Conservation (phyloP, 2,888 invertebrate genomes). For the Ophion ellenae region DNA sequence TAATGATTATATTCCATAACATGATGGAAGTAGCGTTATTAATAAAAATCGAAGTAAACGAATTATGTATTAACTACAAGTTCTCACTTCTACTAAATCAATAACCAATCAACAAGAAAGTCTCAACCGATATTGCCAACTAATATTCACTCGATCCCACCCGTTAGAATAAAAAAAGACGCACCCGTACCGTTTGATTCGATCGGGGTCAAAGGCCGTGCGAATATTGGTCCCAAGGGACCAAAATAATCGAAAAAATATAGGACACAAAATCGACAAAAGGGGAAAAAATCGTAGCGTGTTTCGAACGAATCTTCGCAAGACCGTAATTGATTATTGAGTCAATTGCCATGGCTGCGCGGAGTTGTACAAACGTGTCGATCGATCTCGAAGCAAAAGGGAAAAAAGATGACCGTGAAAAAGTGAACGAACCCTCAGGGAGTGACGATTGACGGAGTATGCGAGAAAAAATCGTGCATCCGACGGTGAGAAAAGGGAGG, state of each 20-base stretch:
- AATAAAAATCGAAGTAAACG: too few species aligned
- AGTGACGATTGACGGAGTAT: neutral
- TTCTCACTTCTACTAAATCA: neutral
- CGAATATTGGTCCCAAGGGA: neutral
- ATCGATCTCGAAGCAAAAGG: neutral
- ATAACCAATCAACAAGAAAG: too few species aligned
- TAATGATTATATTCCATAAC: too few species aligned
- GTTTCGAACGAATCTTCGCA: neutral
- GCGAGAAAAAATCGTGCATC: neutral
- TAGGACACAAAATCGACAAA: neutral
- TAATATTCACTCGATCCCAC: neutral
- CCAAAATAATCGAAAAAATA: neutral
- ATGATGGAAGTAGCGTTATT: too few species aligned
- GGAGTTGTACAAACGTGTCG: neutral
- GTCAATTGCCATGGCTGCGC: neutral
- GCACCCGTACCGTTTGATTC: neutral
- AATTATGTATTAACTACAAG: neutral
- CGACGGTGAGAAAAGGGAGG: slow-evolving; percentile 1
- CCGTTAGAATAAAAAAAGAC: neutral
- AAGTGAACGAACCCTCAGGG: neutral
- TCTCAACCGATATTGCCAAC: too few species aligned
- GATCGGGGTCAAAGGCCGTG: neutral
- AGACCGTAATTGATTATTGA: neutral
- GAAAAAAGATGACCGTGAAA: neutral
- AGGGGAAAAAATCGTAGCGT: neutral